Base-by-base conservation (phyloP, 2,113 vertebrate species). In the Potamarius usumacintae region DNA sequence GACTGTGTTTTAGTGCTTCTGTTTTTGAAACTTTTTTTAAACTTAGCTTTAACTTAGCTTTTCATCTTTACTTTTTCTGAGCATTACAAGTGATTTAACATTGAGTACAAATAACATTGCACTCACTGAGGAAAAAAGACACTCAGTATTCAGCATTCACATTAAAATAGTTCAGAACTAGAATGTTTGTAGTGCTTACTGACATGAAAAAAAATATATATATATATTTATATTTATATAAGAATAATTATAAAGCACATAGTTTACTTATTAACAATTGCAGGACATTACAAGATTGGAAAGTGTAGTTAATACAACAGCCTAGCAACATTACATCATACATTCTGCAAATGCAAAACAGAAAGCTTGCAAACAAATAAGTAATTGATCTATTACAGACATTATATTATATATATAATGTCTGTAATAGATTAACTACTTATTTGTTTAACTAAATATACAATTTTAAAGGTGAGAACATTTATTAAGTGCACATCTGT, bases 321-420 rank as follows among this genome's bases (percentile, higher is more conserved):
- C 48, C 25, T 69, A 53, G 20, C n/a, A 8, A 42, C 27, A 48
- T 77, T n/a, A 25, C 34, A 30, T 52, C 34, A 78, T 53, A 79
- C 52, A 18, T 50, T 85, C 42, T 55, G 22, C 25, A 42, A 86
- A 86, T 81, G 77, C 85, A 80, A 86, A 79, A 52, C 22, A 86
- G 42, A 65, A 79, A 22, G 14, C 52, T 78, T 86, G 58, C 58
- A 79, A 86, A 79, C 67, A 63, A 30, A 53, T 65, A 34, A 34
- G 34, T 34, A 34, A n/a, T n/a, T n/a, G n/a, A n/a, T n/a, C n/a
- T n/a, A n/a, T n/a, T n/a, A n/a, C n/a, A n/a, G n/a, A n/a, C n/a
- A n/a, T n/a, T n/a, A n/a, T n/a, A n/a, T n/a, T n/a, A n/a, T n/a
- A n/a, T n/a, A n/a, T n/a, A n/a, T 34, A 34, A 53, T 78, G 72